phyloP scores from a whole-genome alignment of 1,140 invertebrate species.

The Achroia grisella region DNA sequence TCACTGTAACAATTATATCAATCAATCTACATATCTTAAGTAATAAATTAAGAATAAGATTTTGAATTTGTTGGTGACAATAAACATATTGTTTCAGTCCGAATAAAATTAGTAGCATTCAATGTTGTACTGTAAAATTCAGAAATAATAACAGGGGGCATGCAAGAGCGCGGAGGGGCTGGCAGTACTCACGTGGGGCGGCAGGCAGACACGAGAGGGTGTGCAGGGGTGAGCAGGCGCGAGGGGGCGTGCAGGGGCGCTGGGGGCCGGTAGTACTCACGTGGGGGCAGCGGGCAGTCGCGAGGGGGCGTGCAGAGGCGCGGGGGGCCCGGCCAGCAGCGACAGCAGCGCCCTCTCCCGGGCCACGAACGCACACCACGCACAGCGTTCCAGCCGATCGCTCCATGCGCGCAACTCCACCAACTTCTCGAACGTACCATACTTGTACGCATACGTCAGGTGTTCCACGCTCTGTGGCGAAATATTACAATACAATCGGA shows the following conservation, averaged over 20 bases:
- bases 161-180: constrained; percentile 65
- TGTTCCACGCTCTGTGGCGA: constrained; percentile 89
- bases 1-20: constrained; percentile 46
- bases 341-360: constrained; percentile 88
- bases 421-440: constrained; percentile 94
- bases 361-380: constrained; percentile 84
- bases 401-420: constrained; percentile 92
- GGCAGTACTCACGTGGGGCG: constrained; percentile 40
- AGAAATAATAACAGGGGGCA: too few species aligned
- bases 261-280: constrained; percentile 65
- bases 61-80: too few species aligned
- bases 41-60: too few species aligned
- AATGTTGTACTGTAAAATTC: too few species aligned
- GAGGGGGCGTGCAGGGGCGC: constrained; percentile 44
- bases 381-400: constrained; percentile 86
- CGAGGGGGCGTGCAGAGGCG: constrained; percentile 38
- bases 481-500: not conserved
- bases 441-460: constrained; percentile 93
- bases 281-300: constrained; percentile 60
- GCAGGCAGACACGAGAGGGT: constrained; percentile 50
- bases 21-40: not conserved
- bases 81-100: too few species aligned
- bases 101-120: too few species aligned
- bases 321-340: constrained; percentile 73
- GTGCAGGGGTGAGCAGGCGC: constrained; percentile 51